Evolutionary conservation across 2,113 vertebrate species (phyloP), one percentile per base, ranked within the genome.

Genomic region (Haplochromis burtoni): DNA sequence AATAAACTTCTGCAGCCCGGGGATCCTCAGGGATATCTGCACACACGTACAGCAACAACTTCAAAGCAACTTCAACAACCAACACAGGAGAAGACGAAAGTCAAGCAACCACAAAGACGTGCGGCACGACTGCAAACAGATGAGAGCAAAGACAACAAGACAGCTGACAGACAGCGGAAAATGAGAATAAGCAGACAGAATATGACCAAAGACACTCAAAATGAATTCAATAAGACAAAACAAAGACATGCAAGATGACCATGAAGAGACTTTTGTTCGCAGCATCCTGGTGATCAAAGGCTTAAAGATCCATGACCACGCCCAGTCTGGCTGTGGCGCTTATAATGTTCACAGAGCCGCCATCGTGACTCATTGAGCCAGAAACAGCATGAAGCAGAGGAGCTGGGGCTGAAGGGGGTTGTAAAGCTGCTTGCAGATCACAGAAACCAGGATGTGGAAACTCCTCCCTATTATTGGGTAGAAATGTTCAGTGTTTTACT

Each of bases 21-120:
- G 97, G 97, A 79, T 98, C 97, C 95, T 97, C 97, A 1, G 97
- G 97, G 85, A 98, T 98, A 42, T 94, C 97, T 98, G 87, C 42
- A 93, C 94, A 63, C 40, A 66, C 14, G 63, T 31, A 84, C 83
- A 73, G 26, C 26, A 21, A 31, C 42, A 31, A 29, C 40, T 19
- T 33, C 59, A 19, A 63, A 24, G 1, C 61, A 66, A 19, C 49
- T 61, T 61, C 47, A 53, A 79, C 47, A 51, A 9, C 10, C 16
- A 78, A 4, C 2, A 26, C 10, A 49, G 45, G 10, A 11, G 4
- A 31, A 29, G 16, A 78, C 0, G 4, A n/a, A 33, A n/a, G 11
- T 33, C 2, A 51, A 79, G 26, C 24, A 19, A 10, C 3, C 21
- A n/a, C 29, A 4, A 13, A 11, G 66, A 21, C 35, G 13, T 13